Evolutionary conservation across 2,113 vertebrate genomes (phyloP).

Genomic region (Hylia prasina): DNA sequence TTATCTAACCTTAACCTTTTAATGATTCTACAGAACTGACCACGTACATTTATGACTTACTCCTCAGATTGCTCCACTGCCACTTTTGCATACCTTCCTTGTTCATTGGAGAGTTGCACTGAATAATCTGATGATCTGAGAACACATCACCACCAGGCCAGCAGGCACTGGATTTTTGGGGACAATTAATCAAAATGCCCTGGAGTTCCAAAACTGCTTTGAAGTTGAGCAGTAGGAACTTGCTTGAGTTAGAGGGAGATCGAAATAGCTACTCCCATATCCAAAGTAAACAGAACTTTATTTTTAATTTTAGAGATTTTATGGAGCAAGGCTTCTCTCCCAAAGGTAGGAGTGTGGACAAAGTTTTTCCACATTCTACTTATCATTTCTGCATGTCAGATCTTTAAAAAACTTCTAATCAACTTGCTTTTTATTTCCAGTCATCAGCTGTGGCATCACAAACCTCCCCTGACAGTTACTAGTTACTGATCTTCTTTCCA

Average conservation of each 20-base stretch:
- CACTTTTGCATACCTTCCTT: background rate
- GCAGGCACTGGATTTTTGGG: background rate
- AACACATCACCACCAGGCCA: background rate
- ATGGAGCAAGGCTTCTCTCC: background rate
- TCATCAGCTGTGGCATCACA: background rate
- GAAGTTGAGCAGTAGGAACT: conserved; percentile 31
- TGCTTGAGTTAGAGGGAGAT: conserved; percentile 34
- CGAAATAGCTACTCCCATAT: conserved; percentile 6
- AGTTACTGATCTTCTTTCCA: background rate
- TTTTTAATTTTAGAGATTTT: background rate
- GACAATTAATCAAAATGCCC: conserved; percentile 45
- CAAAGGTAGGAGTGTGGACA: background rate
- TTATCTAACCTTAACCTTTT: background rate
- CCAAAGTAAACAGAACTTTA: conserved; percentile 9
- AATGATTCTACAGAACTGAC: background rate
- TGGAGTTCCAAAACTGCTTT: conserved; percentile 52
- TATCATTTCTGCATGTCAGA: background rate
- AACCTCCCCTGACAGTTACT: background rate
- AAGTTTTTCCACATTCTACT: background rate
- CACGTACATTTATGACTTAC: background rate
- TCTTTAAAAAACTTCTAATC: background rate
- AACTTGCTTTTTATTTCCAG: background rate
- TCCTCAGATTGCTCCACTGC: background rate
- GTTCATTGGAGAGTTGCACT: background rate
- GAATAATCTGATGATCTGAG: background rate